phyloP scores from a whole-genome alignment of 2,113 vertebrate species.

The Pluvialis apricaria region DNA sequence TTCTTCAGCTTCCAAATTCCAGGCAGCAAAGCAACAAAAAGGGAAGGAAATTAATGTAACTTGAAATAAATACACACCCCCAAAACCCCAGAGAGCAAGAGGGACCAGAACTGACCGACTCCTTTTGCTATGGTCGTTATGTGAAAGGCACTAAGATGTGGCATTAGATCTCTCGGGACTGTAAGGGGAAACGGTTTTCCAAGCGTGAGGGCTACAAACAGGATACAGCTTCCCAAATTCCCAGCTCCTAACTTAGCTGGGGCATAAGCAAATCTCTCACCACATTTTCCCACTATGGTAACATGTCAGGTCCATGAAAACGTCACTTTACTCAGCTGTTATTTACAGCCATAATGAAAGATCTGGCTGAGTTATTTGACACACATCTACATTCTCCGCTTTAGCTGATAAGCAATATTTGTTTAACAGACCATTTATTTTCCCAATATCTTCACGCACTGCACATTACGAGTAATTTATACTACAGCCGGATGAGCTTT shows the following conservation, averaged over 20 bases:
- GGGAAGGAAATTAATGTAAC: not conserved
- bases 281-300: slow-evolving; percentile 43
- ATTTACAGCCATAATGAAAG: slow-evolving; percentile 61
- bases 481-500: slow-evolving; percentile 32
- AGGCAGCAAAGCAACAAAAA: slow-evolving; percentile 4
- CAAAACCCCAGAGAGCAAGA: not conserved
- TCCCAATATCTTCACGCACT: slow-evolving; percentile 5
- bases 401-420: slow-evolving; percentile 50
- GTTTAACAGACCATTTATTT: slow-evolving; percentile 58
- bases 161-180: not conserved
- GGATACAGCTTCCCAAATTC: slow-evolving; percentile 29
- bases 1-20: not conserved
- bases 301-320: slow-evolving; percentile 53
- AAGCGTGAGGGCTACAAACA: not conserved
- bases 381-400: not conserved
- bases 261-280: slow-evolving; percentile 42
- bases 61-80: not conserved
- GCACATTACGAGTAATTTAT: slow-evolving; percentile 43
- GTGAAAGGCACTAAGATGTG: slow-evolving; percentile 2
- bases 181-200: not conserved
- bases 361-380: slow-evolving; percentile 46
- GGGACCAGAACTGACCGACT: not conserved
- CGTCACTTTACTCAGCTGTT: slow-evolving; percentile 53
- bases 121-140: not conserved
- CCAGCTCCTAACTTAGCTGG: slow-evolving; percentile 4